phyloP scores from a whole-genome alignment of 1,140 invertebrate genomes.

The Zophobas morio region DNA sequence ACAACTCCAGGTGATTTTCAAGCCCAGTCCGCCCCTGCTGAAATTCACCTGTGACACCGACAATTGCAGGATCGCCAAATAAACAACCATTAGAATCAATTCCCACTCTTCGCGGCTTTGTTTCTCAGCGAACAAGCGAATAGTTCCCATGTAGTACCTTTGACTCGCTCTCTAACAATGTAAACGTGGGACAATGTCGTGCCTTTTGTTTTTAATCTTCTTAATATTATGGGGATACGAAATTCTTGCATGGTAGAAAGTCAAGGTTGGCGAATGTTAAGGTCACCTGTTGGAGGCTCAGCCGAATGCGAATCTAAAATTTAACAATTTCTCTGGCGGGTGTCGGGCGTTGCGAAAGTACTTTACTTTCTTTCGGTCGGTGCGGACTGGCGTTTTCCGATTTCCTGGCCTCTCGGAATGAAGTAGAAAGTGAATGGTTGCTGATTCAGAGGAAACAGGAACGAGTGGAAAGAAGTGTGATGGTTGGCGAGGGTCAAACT shows the following conservation, averaged over 20 bases:
- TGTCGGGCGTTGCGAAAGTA: too few species aligned
- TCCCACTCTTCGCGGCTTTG: constrained; percentile 17
- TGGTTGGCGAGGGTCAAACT: too few species aligned
- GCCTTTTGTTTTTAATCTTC: constrained; percentile 25
- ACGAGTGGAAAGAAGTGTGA: too few species aligned
- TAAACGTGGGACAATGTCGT: constrained; percentile 39
- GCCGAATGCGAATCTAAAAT: background rate
- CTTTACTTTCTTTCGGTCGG: too few species aligned
- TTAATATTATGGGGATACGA: constrained; percentile 21
- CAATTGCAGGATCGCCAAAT: constrained; percentile 21
- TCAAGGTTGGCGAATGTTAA: constrained; percentile 35
- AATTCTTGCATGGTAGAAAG: constrained; percentile 34
- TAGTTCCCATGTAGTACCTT: background rate
- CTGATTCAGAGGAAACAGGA: too few species aligned
- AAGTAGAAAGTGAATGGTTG: too few species aligned
- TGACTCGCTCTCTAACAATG: constrained; percentile 8
- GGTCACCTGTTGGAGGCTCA: constrained; percentile 1
- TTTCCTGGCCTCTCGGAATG: too few species aligned
- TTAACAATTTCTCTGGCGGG: background rate
- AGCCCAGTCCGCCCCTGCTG: too few species aligned
- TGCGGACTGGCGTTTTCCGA: too few species aligned
- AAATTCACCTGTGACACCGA: background rate
- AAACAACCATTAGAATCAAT: constrained; percentile 33
- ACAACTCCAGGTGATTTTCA: too few species aligned
- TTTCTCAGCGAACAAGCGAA: constrained; percentile 4